A percentile compares a stretch with the other conserved stretches of the same genome.
Evolutionary conservation across 2,797 vertebrate genomes (phyloP).

Genomic region (Sebastes trivittatus): DNA sequence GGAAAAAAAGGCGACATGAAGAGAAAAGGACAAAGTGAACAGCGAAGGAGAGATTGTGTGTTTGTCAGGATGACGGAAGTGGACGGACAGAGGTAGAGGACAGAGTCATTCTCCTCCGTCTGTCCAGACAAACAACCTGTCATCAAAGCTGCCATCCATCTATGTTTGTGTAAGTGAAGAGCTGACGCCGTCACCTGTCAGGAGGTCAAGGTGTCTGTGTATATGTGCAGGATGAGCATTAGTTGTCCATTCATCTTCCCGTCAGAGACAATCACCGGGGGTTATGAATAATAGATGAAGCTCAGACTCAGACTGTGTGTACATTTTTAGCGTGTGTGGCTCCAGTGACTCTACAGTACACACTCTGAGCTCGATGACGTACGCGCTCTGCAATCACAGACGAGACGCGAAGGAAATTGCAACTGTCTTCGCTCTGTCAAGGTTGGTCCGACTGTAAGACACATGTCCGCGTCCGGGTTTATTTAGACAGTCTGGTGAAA

Average conservation of each 20-base stretch:
- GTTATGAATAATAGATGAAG: constrained; percentile 22
- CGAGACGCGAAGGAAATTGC: constrained; percentile 31
- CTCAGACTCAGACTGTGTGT: neutral
- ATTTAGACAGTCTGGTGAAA: constrained; percentile 12
- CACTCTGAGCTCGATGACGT: neutral
- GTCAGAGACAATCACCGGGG: neutral
- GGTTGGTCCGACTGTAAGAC: constrained; percentile 22
- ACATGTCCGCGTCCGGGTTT: neutral
- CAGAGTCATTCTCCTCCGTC: neutral
- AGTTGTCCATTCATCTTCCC: constrained; percentile 20
- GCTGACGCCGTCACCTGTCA: neutral
- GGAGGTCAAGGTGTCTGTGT: constrained; percentile 13
- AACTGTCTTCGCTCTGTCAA: constrained; percentile 32
- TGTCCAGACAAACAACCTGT: constrained; percentile 15
- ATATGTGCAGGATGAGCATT: neutral
- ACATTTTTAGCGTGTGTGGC: constrained; percentile 12
- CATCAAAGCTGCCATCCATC: constrained; percentile 28
- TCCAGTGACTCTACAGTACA: constrained; percentile 5
- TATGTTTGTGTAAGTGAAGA: neutral
- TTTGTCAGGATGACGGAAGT: neutral
- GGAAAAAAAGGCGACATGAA: no score
- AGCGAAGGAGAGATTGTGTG: neutral
- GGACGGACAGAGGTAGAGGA: neutral
- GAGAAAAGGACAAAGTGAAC: no score
- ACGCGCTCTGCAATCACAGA: neutral